A percentile compares a stretch with the other conserved stretches of the same genome.
Evolutionary conservation across 2,888 invertebrate genomes (phyloP).

Genomic region (Caenorhabditis drosophilae): DNA sequence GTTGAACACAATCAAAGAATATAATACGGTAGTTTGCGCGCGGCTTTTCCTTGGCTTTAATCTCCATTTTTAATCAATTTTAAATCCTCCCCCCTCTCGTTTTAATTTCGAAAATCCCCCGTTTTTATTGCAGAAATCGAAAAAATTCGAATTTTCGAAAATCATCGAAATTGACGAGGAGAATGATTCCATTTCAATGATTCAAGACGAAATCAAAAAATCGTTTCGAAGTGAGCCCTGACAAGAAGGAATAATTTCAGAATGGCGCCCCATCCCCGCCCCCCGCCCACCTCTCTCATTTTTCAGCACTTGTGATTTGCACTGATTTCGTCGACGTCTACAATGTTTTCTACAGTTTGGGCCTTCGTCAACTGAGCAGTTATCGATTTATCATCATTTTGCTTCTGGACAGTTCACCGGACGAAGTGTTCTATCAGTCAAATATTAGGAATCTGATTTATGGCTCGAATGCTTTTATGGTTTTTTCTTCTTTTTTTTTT

Average conservation of each 20-base stretch:
- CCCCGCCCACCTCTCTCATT: background rate
- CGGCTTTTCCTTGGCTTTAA: no score
- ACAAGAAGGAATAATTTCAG: conserved; percentile 6
- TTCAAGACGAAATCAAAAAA: no score
- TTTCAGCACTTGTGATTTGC: conserved; percentile 29
- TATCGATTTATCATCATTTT: conserved; percentile 19
- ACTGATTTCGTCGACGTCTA: conserved; percentile 27
- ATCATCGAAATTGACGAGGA: conserved; percentile 21
- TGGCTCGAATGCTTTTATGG: conserved; percentile 21
- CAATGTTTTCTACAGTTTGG: conserved; percentile 11
- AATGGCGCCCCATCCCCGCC: background rate
- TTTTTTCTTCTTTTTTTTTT: background rate
- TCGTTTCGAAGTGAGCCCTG: background rate
- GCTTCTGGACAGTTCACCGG: conserved; percentile 15
- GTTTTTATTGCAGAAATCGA: background rate
- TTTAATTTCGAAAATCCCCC: no score
- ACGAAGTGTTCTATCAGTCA: conserved; percentile 19
- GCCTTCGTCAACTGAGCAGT: conserved; percentile 6
- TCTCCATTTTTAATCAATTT: no score
- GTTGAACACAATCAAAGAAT: conserved; percentile 13
- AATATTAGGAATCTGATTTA: conserved; percentile 20
- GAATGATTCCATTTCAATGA: conserved; percentile 8
- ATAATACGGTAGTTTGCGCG: no score
- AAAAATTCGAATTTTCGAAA: conserved; percentile 16
- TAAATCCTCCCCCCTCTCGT: no score